These are phyloP conservation scores for Octomys mimax DNA, from an alignment of 2,797 vertebrate species.

Conservation along the genomic window DNA sequence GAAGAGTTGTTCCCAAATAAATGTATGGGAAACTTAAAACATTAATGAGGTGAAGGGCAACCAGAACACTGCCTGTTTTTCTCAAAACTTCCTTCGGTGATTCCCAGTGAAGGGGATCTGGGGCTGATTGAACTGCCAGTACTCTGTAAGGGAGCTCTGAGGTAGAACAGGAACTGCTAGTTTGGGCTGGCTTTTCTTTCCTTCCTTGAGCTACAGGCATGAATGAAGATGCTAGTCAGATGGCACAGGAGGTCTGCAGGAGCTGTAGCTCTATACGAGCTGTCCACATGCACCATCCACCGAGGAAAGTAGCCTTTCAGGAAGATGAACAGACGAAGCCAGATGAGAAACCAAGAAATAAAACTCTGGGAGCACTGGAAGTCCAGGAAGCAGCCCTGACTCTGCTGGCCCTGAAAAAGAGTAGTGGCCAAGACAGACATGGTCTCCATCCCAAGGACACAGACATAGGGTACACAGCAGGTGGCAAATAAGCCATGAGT, in stretches of 20 bases:
- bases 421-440: neutral
- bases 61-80: neutral
- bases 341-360: neutral
- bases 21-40: slow-evolving; percentile 57
- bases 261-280: neutral
- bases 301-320: neutral
- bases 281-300: fast-evolving
- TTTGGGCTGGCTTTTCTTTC: neutral
- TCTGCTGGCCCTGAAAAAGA: neutral
- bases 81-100: neutral
- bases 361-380: neutral
- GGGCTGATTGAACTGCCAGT: neutral
- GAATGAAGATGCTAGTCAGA: neutral
- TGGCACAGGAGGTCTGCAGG: fast-evolving
- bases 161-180: neutral
- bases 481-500: neutral
- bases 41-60: slow-evolving; percentile 56
- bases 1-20: neutral
- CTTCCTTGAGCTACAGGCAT: neutral
- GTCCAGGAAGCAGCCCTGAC: neutral
- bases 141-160: neutral
- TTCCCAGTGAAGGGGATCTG: slow-evolving; percentile 60
- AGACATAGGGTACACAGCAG: neutral
- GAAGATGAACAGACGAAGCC: neutral
- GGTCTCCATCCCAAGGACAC: neutral